Percentiles rank a stretch among this genome's conserved stretches.
Evolutionary conservation across 2,797 vertebrate species (phyloP).

Genomic region (Acrossocheilus wenchowensis): DNA sequence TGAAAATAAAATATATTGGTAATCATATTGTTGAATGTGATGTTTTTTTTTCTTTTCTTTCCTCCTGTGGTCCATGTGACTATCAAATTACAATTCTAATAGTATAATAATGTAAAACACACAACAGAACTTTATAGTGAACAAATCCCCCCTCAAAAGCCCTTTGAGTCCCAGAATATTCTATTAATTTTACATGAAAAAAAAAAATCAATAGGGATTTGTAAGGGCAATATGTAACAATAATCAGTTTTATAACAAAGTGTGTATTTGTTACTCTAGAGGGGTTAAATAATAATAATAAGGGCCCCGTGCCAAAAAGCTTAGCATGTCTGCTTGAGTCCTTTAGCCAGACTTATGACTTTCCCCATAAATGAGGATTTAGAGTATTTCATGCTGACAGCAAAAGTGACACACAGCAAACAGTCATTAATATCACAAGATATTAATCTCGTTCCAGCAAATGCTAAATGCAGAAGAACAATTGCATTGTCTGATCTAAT

Average conservation of each 20-base stretch:
- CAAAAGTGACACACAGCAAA: constrained; percentile 67
- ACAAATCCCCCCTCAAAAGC: constrained; percentile 20
- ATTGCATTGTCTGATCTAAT: constrained; percentile 63
- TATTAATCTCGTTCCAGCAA: constrained; percentile 73
- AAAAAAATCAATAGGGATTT: constrained; percentile 64
- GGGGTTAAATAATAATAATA: constrained; percentile 21
- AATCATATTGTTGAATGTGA: not conserved
- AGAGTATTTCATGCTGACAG: constrained; percentile 64
- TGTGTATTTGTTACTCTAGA: constrained; percentile 65
- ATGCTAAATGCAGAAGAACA: constrained; percentile 68
- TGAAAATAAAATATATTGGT: not conserved
- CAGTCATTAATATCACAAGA: constrained; percentile 61
- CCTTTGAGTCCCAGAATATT: constrained; percentile 59
- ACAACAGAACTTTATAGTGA: constrained; percentile 1
- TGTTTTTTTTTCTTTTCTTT: too few relatives aligned
- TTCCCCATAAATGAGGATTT: constrained; percentile 74
- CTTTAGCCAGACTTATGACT: constrained; percentile 64
- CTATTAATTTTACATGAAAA: constrained; percentile 58
- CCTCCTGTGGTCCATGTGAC: not conserved
- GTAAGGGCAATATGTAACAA: constrained; percentile 66
- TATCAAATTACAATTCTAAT: constrained; percentile 2
- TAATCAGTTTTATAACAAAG: constrained; percentile 66
- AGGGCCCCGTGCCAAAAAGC: constrained; percentile 59
- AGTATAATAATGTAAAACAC: constrained; percentile 34
- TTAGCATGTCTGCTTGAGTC: constrained; percentile 64